Percentiles rank a stretch among this genome's conserved stretches.
phyloP scores from a whole-genome alignment of 2,888 invertebrate genomes.

The Druceiella hillmani region DNA sequence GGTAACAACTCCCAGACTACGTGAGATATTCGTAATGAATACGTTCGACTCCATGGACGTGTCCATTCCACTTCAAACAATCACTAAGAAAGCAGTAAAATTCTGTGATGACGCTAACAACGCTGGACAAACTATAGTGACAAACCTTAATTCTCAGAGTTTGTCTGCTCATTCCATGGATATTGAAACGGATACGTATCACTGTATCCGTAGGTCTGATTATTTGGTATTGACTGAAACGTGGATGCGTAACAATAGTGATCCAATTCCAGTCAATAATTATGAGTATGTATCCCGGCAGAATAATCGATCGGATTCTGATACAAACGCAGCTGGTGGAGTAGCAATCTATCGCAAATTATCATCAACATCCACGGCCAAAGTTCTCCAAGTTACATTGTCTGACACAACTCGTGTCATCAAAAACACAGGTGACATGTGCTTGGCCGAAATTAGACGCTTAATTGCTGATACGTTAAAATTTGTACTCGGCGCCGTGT shows the following conservation, averaged over 20 bases:
- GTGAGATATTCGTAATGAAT: slow-evolving; percentile 21
- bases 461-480: slow-evolving; percentile 23
- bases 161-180: too few species aligned
- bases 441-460: slow-evolving; percentile 25
- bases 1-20: slow-evolving; percentile 19
- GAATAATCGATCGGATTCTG: slow-evolving; percentile 23
- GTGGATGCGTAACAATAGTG: slow-evolving; percentile 26
- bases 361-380: slow-evolving; percentile 17
- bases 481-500: slow-evolving; percentile 21
- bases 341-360: slow-evolving; percentile 23
- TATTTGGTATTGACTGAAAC: slow-evolving; percentile 24
- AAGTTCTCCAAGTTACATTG: slow-evolving; percentile 18
- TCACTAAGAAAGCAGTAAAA: slow-evolving; percentile 20
- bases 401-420: slow-evolving; percentile 12
- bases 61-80: slow-evolving; percentile 18
- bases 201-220: too few species aligned
- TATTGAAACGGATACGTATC: too few species aligned
- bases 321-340: slow-evolving; percentile 25
- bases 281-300: slow-evolving; percentile 21
- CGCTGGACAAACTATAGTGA: slow-evolving; percentile 20
- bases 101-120: slow-evolving; percentile 19
- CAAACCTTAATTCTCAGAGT: slow-evolving; percentile 18
- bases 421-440: slow-evolving; percentile 14
- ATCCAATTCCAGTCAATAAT: slow-evolving; percentile 21
- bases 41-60: slow-evolving; percentile 22